Evolutionary conservation across 1,140 invertebrate genomes (phyloP).

Genomic region (Parasteatoda tepidariorum): DNA sequence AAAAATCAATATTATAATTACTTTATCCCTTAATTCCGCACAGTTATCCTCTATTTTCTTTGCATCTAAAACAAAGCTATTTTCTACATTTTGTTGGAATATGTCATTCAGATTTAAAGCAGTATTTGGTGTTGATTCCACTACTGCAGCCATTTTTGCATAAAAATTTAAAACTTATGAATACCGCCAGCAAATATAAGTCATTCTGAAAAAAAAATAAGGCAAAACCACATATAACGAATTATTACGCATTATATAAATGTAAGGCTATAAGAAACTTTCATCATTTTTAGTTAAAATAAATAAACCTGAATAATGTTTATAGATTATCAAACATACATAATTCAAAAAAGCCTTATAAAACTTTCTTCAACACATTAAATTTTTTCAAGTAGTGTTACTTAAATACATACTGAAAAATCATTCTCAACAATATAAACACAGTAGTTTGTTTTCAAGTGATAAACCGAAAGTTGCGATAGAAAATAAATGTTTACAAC

Average conservation of each 20-base stretch:
- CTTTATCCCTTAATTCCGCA: conserved; percentile 49
- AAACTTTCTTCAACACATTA: neutral
- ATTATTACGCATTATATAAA: neutral
- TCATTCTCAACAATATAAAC: neutral
- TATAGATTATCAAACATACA: neutral
- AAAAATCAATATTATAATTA: conserved; percentile 7
- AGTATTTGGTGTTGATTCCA: conserved; percentile 62
- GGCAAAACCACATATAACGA: too few species aligned
- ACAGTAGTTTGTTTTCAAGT: neutral
- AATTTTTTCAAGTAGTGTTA: neutral
- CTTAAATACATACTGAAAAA: neutral
- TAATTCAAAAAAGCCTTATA: neutral
- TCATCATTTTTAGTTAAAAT: neutral
- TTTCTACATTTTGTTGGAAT: conserved; percentile 45
- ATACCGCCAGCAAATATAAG: neutral
- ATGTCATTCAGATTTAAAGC: conserved; percentile 60
- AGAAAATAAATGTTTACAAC: neutral
- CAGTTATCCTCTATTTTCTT: neutral
- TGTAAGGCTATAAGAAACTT: neutral
- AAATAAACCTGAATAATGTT: neutral
- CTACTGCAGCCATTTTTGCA: conserved; percentile 60
- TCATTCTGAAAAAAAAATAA: neutral
- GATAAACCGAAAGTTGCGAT: neutral
- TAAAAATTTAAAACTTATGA: neutral
- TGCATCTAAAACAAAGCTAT: neutral